Evolutionary conservation across 1,140 invertebrate species (phyloP), one percentile per base, ranked within the genome.

Genomic region (Trissolcus basalis): DNA sequence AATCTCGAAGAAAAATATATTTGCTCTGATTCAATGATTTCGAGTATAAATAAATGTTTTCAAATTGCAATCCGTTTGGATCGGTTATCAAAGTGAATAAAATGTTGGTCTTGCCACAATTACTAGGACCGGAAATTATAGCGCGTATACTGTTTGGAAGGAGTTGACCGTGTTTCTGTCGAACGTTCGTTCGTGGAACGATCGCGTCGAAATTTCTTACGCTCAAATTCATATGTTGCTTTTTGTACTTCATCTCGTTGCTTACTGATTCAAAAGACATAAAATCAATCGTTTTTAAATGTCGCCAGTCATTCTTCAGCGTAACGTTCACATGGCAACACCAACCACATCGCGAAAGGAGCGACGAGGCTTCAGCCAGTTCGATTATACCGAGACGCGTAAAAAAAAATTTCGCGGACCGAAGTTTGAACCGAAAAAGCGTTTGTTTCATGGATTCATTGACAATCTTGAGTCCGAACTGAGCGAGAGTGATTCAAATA

Each of bases 21-120:
- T 43, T 43, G 4, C 7, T 7, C 12, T n/a, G 39, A 43, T 35
- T 10, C 10, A 35, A 35, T 35, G 10, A 35, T 35, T 35, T 35
- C 15, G 83, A 82, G 72, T 83, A 86, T 7, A 86, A 19, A 63
- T 86, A 86, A 39, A 85, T 55, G 70, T 86, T 86, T 80, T 84
- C 53, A 65, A 81, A 85, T 72, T 54, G 78, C 14, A 85, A 50
- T 10, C 81, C 83, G 67, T 86, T 84, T 16, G 72, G 58, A 67
- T 81, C 67, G 50, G 77, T 49, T 14, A 85, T 68, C 19, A 86
- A 69, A 59, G 74, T 74, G 13, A 85, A 55, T 59, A n/a, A n/a
- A n/a, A n/a, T n/a, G n/a, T n/a, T n/a, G n/a, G n/a, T n/a, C n/a
- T n/a, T n/a, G n/a, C n/a, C 84, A 67, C 83, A 81, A 58, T 79